Evolutionary conservation across 2,888 invertebrate species (phyloP).

Genomic region (Cantharis rustica): DNA sequence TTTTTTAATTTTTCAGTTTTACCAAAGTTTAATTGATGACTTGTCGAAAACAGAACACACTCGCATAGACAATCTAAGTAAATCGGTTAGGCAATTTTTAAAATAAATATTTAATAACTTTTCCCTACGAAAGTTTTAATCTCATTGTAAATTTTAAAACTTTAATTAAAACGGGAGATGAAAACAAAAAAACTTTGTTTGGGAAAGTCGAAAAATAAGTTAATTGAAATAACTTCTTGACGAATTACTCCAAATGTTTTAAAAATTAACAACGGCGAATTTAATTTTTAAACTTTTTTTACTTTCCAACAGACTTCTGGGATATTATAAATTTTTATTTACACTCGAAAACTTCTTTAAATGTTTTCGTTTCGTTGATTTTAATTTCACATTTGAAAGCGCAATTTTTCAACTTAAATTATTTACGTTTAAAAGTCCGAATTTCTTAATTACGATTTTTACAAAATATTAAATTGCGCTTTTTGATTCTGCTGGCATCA

Average conservation of each 20-base stretch:
- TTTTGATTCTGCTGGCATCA: neutral
- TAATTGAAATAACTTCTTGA: neutral
- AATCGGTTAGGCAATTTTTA: neutral
- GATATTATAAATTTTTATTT: neutral
- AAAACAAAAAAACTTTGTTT: neutral
- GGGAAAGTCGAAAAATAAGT: constrained; percentile 1
- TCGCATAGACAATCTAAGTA: neutral
- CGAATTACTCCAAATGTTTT: constrained; percentile 7
- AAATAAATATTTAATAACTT: neutral
- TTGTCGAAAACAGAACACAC: neutral
- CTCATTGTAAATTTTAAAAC: constrained; percentile 8
- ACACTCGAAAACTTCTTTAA: constrained; percentile 1
- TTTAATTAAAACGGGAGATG: constrained; percentile 13
- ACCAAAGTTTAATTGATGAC: neutral
- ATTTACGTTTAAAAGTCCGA: neutral
- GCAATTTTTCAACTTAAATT: constrained; percentile 3
- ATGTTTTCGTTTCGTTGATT: constrained; percentile 7
- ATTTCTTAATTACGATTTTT: neutral
- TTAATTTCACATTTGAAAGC: constrained; percentile 13
- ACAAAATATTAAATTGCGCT: neutral
- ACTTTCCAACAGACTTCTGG: neutral
- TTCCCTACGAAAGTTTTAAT: constrained; percentile 7
- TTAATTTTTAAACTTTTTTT: neutral
- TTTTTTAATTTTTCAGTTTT: neutral
- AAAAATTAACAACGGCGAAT: constrained; percentile 10